Evolutionary conservation across 2,113 vertebrate species (phyloP).

Genomic region (Cebus imitator): DNA sequence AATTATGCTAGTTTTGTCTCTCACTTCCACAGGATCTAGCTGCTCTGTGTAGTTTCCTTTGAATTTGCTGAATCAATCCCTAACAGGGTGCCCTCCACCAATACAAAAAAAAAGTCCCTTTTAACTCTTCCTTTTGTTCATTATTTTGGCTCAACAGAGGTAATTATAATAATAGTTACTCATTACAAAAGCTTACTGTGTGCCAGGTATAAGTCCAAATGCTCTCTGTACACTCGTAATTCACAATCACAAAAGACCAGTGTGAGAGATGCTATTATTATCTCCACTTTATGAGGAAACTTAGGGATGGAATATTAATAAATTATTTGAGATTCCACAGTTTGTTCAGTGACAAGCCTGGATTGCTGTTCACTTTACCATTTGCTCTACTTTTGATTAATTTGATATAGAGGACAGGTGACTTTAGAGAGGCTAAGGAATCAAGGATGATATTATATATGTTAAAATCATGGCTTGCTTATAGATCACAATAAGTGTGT

Average conservation of each 20-base stretch:
- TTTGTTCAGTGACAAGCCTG: not conserved
- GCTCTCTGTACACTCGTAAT: not conserved
- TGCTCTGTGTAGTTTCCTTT: not conserved
- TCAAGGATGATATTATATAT: not conserved
- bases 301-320: not conserved
- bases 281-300: not conserved
- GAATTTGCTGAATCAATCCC: not conserved
- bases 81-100: no score
- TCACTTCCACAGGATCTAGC: not conserved
- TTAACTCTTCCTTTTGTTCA: not conserved
- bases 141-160: not conserved
- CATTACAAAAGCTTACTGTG: not conserved
- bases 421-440: not conserved
- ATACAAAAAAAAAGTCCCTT: not conserved
- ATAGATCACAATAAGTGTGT: not conserved
- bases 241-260: not conserved
- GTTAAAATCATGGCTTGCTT: not conserved
- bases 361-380: not conserved
- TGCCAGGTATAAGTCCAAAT: not conserved
- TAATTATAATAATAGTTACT: not conserved
- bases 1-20: not conserved
- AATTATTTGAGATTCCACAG: not conserved
- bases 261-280: not conserved
- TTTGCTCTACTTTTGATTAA: not conserved
- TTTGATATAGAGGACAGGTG: not conserved